Conservation (phyloP, 1,140 invertebrate genomes). For the Pseudomyrmex sp. region DNA sequence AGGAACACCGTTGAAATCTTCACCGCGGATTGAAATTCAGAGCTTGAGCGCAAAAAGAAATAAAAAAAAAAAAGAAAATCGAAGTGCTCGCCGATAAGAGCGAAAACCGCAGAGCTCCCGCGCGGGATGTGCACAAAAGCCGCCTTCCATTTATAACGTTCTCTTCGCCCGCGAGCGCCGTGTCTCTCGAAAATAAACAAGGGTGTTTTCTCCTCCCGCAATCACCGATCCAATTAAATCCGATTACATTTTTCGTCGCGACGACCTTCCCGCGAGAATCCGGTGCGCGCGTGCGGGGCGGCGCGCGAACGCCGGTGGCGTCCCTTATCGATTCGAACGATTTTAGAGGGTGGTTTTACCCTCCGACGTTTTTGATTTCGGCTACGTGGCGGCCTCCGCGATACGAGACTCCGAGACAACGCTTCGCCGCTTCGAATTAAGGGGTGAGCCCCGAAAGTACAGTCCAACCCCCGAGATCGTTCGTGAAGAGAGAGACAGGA, state of each 20-base stretch:
- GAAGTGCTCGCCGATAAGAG: conserved; percentile 11
- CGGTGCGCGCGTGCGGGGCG: neutral
- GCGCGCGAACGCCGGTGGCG: conserved; percentile 71
- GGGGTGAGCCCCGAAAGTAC: conserved; percentile 76
- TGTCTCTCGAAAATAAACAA: conserved; percentile 42
- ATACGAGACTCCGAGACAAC: conserved; percentile 77
- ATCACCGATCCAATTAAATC: conserved; percentile 63
- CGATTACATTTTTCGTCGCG: conserved; percentile 36
- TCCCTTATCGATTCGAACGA: conserved; percentile 82
- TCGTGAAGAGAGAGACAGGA: conserved; percentile 58
- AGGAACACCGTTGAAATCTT: neutral
- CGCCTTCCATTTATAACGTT: conserved; percentile 36
- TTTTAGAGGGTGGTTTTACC: conserved; percentile 82
- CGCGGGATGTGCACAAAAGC: neutral
- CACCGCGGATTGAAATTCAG: conserved; percentile 24
- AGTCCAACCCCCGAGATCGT: conserved; percentile 70
- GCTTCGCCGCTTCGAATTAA: conserved; percentile 83
- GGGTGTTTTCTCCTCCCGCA: conserved; percentile 33
- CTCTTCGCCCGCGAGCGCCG: neutral
- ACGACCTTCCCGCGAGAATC: neutral
- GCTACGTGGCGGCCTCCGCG: conserved; percentile 74
- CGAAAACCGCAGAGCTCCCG: neutral
- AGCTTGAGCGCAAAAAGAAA: neutral
- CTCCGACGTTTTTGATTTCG: conserved; percentile 82
- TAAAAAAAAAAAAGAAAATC: neutral